phyloP scores from a whole-genome alignment of 2,113 vertebrate genomes.

The Alethe diademata region DNA sequence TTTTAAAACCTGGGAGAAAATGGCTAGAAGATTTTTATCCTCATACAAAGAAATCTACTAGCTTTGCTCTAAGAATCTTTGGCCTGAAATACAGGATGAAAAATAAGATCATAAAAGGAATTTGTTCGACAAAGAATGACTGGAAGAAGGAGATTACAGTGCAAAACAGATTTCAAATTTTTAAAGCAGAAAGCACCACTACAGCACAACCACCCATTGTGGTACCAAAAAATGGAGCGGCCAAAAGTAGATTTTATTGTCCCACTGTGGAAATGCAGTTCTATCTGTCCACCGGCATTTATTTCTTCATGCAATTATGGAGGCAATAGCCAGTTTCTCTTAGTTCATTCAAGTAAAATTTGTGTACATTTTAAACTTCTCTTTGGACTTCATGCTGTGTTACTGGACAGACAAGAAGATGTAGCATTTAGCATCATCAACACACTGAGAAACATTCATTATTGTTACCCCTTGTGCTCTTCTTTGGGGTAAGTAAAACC shows the following conservation, averaged over 20 bases:
- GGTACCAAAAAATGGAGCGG: neutral
- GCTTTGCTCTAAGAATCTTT: neutral
- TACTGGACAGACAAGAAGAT: neutral
- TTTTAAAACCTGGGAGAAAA: neutral
- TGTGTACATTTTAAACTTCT: neutral
- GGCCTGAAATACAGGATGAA: neutral
- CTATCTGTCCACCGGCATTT: neutral
- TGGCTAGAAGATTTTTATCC: neutral
- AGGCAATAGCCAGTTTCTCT: neutral
- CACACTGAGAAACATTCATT: neutral
- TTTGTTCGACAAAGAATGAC: neutral
- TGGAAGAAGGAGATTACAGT: neutral
- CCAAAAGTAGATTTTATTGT: neutral
- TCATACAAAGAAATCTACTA: neutral
- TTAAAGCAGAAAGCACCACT: neutral
- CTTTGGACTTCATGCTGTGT: neutral
- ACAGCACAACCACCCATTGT: neutral
- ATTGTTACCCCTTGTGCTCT: neutral
- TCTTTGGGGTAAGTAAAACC: neutral
- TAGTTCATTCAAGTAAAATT: constrained; percentile 4
- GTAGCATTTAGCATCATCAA: neutral
- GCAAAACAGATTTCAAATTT: neutral
- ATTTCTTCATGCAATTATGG: neutral
- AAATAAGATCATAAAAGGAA: neutral
- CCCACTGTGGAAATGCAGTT: neutral